phyloP scores from a whole-genome alignment of 2,888 invertebrate genomes.

The Strigamia crassipes region DNA sequence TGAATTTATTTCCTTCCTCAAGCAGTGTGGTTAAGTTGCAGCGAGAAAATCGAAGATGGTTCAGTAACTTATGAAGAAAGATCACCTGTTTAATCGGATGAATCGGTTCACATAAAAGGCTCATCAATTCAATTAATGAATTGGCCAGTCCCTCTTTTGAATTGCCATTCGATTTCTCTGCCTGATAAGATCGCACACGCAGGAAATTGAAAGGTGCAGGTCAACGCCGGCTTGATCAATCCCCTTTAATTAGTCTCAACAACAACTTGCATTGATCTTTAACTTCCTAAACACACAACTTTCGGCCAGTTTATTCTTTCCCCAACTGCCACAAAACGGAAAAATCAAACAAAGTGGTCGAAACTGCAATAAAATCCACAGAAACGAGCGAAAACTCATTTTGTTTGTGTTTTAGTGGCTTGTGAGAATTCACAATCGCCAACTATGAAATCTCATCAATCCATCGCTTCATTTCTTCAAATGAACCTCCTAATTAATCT shows the following conservation, averaged over 20 bases:
- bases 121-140: slow-evolving; percentile 30
- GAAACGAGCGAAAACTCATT: no score
- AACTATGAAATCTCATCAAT: background rate
- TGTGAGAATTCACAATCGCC: no score
- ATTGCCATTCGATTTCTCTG: slow-evolving; percentile 16
- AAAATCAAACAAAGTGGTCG: no score
- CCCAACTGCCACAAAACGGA: no score
- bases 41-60: background rate
- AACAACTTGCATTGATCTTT: slow-evolving; percentile 1
- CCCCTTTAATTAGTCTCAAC: background rate
- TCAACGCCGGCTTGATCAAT: background rate
- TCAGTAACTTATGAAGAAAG: slow-evolving; percentile 3
- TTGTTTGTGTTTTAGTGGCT: no score
- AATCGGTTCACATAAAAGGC: slow-evolving; percentile 7
- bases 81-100: slow-evolving; percentile 26
- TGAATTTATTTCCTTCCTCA: no score
- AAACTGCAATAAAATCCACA: no score
- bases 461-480: background rate
- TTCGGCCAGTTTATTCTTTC: background rate
- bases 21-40: background rate
- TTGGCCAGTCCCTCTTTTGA: slow-evolving; percentile 18
- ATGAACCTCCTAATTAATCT: background rate
- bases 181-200: slow-evolving; percentile 6
- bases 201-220: slow-evolving; percentile 20
- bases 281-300: background rate